phyloP scores from a whole-genome alignment of 1,140 invertebrate genomes.

The Drosophila parvula region DNA sequence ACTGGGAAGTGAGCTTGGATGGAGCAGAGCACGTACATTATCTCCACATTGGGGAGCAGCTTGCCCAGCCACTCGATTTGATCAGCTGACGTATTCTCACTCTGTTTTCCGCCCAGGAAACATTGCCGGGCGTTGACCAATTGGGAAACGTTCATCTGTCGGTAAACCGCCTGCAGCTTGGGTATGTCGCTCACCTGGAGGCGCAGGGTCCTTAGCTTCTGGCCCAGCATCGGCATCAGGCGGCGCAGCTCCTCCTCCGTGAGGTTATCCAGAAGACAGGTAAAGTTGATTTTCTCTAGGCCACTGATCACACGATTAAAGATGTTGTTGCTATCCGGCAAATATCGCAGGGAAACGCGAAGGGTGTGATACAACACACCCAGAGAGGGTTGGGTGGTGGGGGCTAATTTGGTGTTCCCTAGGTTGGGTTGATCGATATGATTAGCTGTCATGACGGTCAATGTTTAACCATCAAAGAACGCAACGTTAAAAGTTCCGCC shows the following conservation, averaged over 20 bases:
- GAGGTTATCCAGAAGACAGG: slow-evolving; percentile 1
- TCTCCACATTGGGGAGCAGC: slow-evolving; percentile 30
- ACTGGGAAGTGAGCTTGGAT: slow-evolving; percentile 24
- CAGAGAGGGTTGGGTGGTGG: no score
- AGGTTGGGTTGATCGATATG: neutral
- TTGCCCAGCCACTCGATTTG: slow-evolving; percentile 5
- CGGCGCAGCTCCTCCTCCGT: slow-evolving; percentile 13
- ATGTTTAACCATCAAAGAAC: neutral
- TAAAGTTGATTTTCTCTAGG: slow-evolving; percentile 20
- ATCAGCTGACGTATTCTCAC: no score
- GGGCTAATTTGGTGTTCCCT: neutral
- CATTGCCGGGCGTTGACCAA: slow-evolving; percentile 14
- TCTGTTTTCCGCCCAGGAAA: neutral
- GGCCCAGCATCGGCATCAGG: slow-evolving; percentile 27
- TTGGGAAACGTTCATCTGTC: neutral
- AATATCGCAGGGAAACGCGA: slow-evolving; percentile 22
- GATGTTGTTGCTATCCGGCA: neutral
- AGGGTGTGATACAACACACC: slow-evolving; percentile 12
- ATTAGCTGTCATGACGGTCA: neutral
- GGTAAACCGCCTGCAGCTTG: neutral
- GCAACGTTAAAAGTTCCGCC: neutral
- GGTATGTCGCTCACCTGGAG: slow-evolving; percentile 31
- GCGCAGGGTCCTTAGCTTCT: slow-evolving; percentile 17
- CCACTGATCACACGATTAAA: slow-evolving; percentile 16
- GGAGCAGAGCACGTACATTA: slow-evolving; percentile 11